Base-by-base conservation (phyloP, 1,140 invertebrate species). In the Eubasilissa regina region DNA sequence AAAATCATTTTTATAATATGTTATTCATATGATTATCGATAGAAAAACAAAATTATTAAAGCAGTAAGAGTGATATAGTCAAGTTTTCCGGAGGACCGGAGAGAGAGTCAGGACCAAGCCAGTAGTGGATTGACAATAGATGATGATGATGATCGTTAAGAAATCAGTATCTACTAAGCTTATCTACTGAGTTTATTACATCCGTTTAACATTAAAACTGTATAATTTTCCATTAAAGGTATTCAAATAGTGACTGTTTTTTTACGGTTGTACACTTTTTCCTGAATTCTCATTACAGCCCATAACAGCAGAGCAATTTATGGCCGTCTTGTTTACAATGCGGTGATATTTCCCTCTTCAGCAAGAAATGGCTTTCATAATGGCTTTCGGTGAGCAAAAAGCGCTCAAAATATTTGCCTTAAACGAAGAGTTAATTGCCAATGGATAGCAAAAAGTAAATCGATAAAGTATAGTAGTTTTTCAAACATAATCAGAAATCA, bases 371-470 rank as follows among this genome's bases (percentile, higher is more conserved):
- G 35, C 55, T 58, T 58, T 68, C 64, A 45, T 47, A 48, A 47
- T 47, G 43, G 44, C 48, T 13, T 47, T n/a, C 44, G 64, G 45
- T 45, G 44, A 45, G 44, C 44, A 68, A 68, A 68, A 68, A 68
- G n/a, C 9, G 13, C 45, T 13, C 25, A 44, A 43, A 58, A 43
- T 68, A 47, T 45, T 68, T 68, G 64, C 64, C 35, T 68, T 68
- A 15, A 68, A 68, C 64, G 64, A 68, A 68, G 64, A 68, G 43
- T 68, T 68, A 68, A 68, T 68, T 68, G 64, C 35, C 45, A 17
- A 44, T 68, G n/a, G 44, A 43, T 15, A 45, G 44, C 44, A 17
- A n/a, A 68, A 68, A 44, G 64, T 35, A 68, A 68, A 48, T 68
- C 64, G 43, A 47, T 45, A 62, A 68, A 68, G 64, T 47, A 44